Conservation (phyloP, 2,888 invertebrate species). For the Amblyjoppa fuscipennis region DNA sequence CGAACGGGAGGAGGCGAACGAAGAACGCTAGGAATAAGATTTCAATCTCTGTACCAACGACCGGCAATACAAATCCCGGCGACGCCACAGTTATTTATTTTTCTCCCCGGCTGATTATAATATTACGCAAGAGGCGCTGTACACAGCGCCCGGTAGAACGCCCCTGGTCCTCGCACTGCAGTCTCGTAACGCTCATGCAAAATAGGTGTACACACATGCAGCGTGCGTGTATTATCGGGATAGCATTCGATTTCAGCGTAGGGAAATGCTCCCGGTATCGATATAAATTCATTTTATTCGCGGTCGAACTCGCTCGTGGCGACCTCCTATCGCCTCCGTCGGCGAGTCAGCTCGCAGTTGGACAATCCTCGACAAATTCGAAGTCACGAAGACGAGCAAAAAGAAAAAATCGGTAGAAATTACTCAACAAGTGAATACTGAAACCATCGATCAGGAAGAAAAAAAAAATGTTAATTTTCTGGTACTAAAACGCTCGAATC, state of each 20-base stretch:
- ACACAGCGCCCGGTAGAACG: slow-evolving; percentile 19
- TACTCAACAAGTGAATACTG: background rate
- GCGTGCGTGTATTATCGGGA: background rate
- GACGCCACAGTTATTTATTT: slow-evolving; percentile 78
- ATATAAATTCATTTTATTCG: slow-evolving; percentile 41
- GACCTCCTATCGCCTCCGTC: slow-evolving; percentile 1
- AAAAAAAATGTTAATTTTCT: background rate
- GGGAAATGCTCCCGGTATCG: slow-evolving; percentile 13
- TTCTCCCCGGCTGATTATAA: slow-evolving; percentile 79
- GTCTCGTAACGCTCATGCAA: slow-evolving; percentile 76
- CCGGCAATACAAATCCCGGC: slow-evolving; percentile 49
- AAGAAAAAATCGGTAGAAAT: background rate
- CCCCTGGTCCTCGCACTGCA: slow-evolving; percentile 54
- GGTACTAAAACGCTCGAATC: background rate
- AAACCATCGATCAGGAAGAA: background rate
- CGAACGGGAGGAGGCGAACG: slow-evolving; percentile 44
- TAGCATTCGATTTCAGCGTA: slow-evolving; percentile 3
- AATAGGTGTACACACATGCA: slow-evolving; percentile 63
- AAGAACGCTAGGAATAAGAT: slow-evolving; percentile 59
- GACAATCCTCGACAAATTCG: background rate
- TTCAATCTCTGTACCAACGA: slow-evolving; percentile 57
- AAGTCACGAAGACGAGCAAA: background rate
- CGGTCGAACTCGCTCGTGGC: background rate
- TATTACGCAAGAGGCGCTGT: slow-evolving; percentile 76
- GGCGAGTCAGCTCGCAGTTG: background rate